Conservation (phyloP, 2,797 vertebrate genomes). For the Platyrinchus mystaceus region DNA sequence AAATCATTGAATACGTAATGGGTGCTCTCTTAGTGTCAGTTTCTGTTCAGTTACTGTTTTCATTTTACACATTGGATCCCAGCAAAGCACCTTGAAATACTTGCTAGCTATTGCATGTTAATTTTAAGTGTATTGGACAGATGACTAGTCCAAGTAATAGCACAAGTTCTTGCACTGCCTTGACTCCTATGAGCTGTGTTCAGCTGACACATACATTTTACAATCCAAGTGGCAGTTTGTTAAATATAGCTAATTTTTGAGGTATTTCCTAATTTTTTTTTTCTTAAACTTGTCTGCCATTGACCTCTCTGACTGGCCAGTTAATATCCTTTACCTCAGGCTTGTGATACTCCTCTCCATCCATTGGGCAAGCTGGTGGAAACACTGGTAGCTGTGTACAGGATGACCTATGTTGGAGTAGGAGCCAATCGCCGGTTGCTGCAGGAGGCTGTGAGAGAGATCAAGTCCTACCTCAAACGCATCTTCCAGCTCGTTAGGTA, state of each 20-base stretch:
- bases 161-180: neutral
- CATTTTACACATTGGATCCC: neutral
- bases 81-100: neutral
- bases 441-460: constrained; percentile 93
- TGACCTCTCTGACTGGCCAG: neutral
- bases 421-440: constrained; percentile 93
- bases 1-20: neutral
- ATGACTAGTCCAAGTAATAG: neutral
- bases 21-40: neutral
- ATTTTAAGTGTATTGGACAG: neutral
- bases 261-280: neutral
- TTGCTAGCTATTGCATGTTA: neutral
- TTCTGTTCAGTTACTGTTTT: neutral
- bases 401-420: constrained; percentile 97
- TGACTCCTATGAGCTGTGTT: neutral
- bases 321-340: constrained; percentile 74
- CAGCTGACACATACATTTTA: neutral
- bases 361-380: constrained; percentile 92
- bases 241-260: neutral
- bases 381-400: constrained; percentile 91
- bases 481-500: constrained; percentile 94
- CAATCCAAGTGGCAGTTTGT: neutral
- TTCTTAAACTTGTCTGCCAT: neutral
- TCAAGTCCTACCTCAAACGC: constrained; percentile 92
- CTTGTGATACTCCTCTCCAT: constrained; percentile 94